A percentile compares a stretch with the other conserved stretches of the same genome.
Conservation (phyloP, 2,797 vertebrate genomes). For the Propithecus deckenii region DNA sequence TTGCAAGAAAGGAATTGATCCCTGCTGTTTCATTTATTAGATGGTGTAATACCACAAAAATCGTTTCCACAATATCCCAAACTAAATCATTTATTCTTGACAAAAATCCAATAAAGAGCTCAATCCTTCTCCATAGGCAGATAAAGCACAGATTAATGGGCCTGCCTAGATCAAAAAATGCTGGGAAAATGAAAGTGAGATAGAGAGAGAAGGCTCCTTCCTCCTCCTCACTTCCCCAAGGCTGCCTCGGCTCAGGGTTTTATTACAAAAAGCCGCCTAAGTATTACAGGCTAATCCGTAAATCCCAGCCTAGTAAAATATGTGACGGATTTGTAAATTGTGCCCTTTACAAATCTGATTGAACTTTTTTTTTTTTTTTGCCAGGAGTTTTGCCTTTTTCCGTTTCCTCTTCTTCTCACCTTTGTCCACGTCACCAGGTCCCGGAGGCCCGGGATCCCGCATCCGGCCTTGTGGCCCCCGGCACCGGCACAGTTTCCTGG, state of each 20-base stretch:
- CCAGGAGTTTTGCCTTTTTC: conserved; percentile 59
- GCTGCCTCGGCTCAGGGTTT: conserved; percentile 84
- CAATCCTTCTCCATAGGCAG: conserved; percentile 87
- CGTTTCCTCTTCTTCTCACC: background rate
- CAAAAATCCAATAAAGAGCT: conserved; percentile 90
- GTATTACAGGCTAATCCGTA: conserved; percentile 91
- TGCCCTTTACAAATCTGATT: conserved; percentile 92
- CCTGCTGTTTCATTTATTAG: conserved; percentile 83
- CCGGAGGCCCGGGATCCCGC: fast-evolving
- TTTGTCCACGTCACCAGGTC: background rate
- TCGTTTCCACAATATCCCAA: conserved; percentile 83
- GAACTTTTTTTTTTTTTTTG: conserved; percentile 80
- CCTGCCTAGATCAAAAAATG: conserved; percentile 80
- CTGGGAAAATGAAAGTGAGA: conserved; percentile 82
- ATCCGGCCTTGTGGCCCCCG: fast-evolving
- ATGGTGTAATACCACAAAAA: conserved; percentile 81
- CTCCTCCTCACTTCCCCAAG: conserved; percentile 85
- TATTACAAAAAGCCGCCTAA: conserved; percentile 90
- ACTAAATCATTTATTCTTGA: conserved; percentile 87
- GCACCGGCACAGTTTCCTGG: fast-evolving
- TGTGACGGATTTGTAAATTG: conserved; percentile 92
- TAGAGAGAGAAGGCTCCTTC: conserved; percentile 80
- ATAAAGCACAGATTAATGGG: conserved; percentile 88
- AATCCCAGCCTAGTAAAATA: conserved; percentile 89
- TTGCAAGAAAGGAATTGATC: conserved; percentile 80